These are phyloP conservation scores for Candoia aspera DNA, from an alignment of 2,113 vertebrate genomes.

Conservation along the genomic window DNA sequence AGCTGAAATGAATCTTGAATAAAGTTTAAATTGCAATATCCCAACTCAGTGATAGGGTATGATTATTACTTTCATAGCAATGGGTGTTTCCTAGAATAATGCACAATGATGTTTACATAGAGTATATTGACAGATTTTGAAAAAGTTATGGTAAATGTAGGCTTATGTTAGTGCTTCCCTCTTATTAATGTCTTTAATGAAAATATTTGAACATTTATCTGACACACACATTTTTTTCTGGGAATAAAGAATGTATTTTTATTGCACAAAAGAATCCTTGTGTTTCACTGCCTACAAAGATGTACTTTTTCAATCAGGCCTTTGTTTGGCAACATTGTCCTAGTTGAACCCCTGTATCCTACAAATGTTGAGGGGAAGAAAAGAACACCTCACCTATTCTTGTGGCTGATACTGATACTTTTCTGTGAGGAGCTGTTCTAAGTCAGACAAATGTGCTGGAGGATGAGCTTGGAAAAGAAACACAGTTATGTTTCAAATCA, in stretches of 20 bases:
- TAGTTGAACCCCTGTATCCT: background rate
- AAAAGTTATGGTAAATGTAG: background rate
- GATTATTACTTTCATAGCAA: background rate
- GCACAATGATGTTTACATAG: background rate
- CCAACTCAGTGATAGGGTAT: background rate
- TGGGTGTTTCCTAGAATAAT: background rate
- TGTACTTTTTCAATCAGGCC: background rate
- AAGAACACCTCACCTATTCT: too few relatives aligned
- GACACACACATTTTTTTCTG: background rate
- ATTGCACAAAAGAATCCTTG: background rate
- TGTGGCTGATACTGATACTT: too few relatives aligned
- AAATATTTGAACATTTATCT: background rate
- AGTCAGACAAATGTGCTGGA: too few relatives aligned
- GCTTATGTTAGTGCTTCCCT: background rate
- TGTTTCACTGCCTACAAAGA: background rate
- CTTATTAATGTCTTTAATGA: background rate
- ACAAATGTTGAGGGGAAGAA: too few relatives aligned
- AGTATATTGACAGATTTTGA: background rate
- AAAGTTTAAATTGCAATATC: background rate
- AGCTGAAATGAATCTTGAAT: background rate
- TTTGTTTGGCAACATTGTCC: background rate
- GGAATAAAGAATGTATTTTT: constrained; percentile 8
- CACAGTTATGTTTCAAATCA: too few relatives aligned
- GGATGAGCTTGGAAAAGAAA: too few relatives aligned
- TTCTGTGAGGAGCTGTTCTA: too few relatives aligned